phyloP scores from a whole-genome alignment of 92 coral and sea anemone genomes.

The Epizoanthus rinbou region DNA sequence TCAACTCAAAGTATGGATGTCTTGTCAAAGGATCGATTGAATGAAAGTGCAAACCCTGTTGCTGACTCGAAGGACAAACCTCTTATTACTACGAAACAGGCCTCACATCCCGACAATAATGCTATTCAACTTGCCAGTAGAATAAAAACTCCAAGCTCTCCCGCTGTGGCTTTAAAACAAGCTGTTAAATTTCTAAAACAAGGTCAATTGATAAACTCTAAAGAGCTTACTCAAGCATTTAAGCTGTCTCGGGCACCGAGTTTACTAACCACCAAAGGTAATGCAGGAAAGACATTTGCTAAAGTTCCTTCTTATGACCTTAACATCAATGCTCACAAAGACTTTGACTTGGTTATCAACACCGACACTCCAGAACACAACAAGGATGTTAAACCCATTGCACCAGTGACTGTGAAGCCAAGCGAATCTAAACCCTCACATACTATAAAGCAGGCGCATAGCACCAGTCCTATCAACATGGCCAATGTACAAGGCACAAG shows the following conservation, averaged over 20 bases:
- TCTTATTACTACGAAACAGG: not conserved
- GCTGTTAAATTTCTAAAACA: not conserved
- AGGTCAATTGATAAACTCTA: not conserved
- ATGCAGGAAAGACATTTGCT: not conserved
- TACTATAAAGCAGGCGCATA: not conserved
- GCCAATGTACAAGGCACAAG: not conserved
- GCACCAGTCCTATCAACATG: not conserved
- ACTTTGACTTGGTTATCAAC: constrained; percentile 10
- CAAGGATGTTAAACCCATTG: not conserved
- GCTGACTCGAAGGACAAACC: not conserved
- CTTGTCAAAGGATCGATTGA: not conserved
- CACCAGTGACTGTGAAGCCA: not conserved
- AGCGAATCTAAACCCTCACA: not conserved
- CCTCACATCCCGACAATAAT: not conserved
- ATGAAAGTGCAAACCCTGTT: not conserved
- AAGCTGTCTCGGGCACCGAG: not conserved
- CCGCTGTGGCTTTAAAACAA: not conserved
- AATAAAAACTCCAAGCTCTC: not conserved
- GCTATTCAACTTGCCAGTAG: not conserved
- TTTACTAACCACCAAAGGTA: not conserved
- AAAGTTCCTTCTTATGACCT: constrained; percentile 3
- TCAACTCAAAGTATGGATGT: not conserved
- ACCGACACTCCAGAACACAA: not conserved
- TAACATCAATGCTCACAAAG: not conserved
- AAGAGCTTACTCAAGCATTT: not conserved